Percentiles rank a stretch among this genome's conserved stretches.
These are phyloP conservation scores for Hetaerina titia DNA, from an alignment of 2,888 invertebrate species.

Conservation along the genomic window DNA sequence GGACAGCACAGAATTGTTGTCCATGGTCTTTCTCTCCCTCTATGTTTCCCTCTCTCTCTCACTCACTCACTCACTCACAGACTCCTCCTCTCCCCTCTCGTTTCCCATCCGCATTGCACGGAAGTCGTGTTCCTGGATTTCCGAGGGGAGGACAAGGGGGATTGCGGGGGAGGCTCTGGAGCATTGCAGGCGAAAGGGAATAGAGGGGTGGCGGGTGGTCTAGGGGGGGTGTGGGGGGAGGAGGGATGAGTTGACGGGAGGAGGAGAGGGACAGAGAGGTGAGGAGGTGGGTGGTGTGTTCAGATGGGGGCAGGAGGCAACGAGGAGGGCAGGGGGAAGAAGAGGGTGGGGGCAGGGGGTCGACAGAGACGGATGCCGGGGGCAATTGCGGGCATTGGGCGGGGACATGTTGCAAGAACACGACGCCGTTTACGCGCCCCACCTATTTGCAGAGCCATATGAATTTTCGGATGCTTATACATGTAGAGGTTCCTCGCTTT, in stretches of 20 bases:
- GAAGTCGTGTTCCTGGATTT: constrained; percentile 37
- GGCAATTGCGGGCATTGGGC: too few species aligned
- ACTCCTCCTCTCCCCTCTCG: neutral
- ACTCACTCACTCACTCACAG: neutral
- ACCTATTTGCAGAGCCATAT: constrained; percentile 21
- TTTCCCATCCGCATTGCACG: constrained; percentile 48
- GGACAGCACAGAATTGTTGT: neutral
- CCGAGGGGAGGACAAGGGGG: neutral
- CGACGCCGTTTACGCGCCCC: neutral
- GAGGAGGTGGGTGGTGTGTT: neutral
- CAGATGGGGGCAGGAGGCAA: neutral
- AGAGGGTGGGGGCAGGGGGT: neutral
- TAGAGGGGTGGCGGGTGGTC: too few species aligned
- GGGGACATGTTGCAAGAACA: neutral
- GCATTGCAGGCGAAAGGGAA: too few species aligned
- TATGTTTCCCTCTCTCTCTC: neutral
- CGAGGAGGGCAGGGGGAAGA: neutral
- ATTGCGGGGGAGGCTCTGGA: neutral
- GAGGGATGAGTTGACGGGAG: neutral
- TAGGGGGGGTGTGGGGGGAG: neutral
- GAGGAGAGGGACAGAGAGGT: neutral
- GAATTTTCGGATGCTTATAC: neutral
- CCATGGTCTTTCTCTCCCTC: neutral
- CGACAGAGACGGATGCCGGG: too few species aligned
- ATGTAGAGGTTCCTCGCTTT: constrained; percentile 7